Conservation (phyloP, 2,888 invertebrate species). For the Nymphalis polychloros region DNA sequence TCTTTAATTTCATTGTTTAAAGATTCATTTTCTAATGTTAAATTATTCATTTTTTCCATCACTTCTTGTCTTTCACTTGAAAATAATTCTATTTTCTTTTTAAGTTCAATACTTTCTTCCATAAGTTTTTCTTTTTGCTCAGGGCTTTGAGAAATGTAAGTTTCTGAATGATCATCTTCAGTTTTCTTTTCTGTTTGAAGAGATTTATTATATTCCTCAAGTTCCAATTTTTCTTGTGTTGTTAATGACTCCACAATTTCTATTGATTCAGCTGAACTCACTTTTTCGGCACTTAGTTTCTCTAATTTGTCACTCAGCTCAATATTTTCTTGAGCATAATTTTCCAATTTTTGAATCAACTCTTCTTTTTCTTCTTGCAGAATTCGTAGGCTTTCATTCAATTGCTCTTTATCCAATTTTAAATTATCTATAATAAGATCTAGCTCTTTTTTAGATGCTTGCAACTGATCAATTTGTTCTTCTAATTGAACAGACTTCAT, state of each 20-base stretch:
- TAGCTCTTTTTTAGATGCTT: slow-evolving; percentile 74
- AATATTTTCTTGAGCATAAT: slow-evolving; percentile 87
- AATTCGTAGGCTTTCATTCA: slow-evolving; percentile 78
- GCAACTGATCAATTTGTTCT: slow-evolving; percentile 85
- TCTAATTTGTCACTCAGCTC: slow-evolving; percentile 87
- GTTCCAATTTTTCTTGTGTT: slow-evolving; percentile 86
- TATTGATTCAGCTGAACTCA: slow-evolving; percentile 88
- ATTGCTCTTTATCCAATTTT: slow-evolving; percentile 78
- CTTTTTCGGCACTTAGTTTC: slow-evolving; percentile 86
- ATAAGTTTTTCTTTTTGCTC: slow-evolving; percentile 76
- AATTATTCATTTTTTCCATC: slow-evolving; percentile 84
- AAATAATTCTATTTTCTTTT: slow-evolving; percentile 85
- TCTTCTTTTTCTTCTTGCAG: slow-evolving; percentile 83
- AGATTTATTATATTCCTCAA: slow-evolving; percentile 85
- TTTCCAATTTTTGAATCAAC: slow-evolving; percentile 83
- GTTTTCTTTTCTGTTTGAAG: slow-evolving; percentile 50
- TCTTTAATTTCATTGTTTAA: slow-evolving; percentile 76
- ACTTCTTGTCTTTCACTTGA: slow-evolving; percentile 86
- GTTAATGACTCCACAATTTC: slow-evolving; percentile 88
- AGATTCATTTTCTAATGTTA: slow-evolving; percentile 83
- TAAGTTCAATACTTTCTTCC: slow-evolving; percentile 84
- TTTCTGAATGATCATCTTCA: slow-evolving; percentile 46
- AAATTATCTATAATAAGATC: slow-evolving; percentile 75
- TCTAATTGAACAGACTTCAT: slow-evolving; percentile 90
- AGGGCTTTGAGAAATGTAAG: slow-evolving; percentile 55